Conservation (phyloP, 2,113 vertebrate genomes). For the Galeopterus variegatus region DNA sequence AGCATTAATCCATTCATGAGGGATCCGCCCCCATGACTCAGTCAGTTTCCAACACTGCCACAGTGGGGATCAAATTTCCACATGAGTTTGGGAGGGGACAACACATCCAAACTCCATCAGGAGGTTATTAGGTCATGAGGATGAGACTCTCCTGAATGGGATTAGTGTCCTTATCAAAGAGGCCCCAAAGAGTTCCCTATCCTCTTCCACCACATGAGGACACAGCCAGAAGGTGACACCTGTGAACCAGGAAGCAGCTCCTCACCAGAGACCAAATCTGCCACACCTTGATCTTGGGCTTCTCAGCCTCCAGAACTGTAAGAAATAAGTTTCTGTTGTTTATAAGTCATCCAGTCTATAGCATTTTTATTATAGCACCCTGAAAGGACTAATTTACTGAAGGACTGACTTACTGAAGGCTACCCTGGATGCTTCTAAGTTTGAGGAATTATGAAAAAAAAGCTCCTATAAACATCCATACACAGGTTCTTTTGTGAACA, state of each 20-base stretch:
- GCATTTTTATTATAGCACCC: neutral
- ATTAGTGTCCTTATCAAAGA: neutral
- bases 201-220: too few species aligned
- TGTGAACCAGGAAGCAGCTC: neutral
- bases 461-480: neutral
- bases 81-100: too few species aligned
- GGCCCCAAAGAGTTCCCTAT: too few species aligned
- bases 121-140: neutral
- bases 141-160: too few species aligned
- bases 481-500: neutral
- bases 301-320: neutral
- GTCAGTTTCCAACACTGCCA: too few species aligned
- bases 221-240: neutral
- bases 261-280: neutral
- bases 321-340: neutral
- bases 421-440: neutral
- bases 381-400: too few species aligned
- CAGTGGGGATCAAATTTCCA: too few species aligned
- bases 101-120: too few species aligned
- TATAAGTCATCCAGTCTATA: neutral
- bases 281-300: neutral
- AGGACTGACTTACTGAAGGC: neutral
- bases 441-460: neutral
- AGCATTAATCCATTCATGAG: too few species aligned
- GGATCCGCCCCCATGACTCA: too few species aligned